Conservation (phyloP, 1,140 invertebrate genomes). For the Bombus huntii region DNA sequence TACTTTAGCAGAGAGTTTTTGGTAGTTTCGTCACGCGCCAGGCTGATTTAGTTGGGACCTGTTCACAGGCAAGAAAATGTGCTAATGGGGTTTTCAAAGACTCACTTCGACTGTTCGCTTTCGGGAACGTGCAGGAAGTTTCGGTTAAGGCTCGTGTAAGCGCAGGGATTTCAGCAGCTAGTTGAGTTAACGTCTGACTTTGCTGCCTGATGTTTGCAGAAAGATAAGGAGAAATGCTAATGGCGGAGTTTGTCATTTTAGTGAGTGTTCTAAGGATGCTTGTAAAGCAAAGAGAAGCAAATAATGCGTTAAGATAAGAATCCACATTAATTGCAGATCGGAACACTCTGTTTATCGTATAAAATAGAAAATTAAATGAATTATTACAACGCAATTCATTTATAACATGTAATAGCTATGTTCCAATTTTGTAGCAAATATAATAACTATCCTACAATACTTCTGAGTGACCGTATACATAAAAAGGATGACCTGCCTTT, state of each 20-base stretch:
- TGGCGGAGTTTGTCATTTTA: background rate
- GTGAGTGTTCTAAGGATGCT: background rate
- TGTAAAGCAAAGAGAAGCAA: background rate
- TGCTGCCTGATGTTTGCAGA: background rate
- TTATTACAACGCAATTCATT: too few relatives aligned
- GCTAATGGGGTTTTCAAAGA: conserved; percentile 12
- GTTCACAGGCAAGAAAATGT: background rate
- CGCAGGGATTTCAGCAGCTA: background rate
- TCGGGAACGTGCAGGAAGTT: background rate
- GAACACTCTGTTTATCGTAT: too few relatives aligned
- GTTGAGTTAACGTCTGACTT: conserved; percentile 8
- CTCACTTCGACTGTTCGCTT: conserved; percentile 3
- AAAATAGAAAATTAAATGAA: too few relatives aligned
- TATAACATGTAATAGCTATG: too few relatives aligned
- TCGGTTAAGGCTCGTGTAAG: background rate
- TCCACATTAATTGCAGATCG: too few relatives aligned
- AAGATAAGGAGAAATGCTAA: background rate
- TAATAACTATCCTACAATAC: too few relatives aligned
- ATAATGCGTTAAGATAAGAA: too few relatives aligned
- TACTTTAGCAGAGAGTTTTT: background rate
- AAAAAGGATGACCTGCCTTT: too few relatives aligned
- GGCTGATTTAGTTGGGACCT: conserved; percentile 10
- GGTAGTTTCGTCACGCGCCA: conserved; percentile 21
- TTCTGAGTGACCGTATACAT: too few relatives aligned
- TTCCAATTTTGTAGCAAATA: too few relatives aligned